Evolutionary conservation across 2,888 invertebrate genomes (phyloP).

Genomic region (Dinocampus coccinellae): DNA sequence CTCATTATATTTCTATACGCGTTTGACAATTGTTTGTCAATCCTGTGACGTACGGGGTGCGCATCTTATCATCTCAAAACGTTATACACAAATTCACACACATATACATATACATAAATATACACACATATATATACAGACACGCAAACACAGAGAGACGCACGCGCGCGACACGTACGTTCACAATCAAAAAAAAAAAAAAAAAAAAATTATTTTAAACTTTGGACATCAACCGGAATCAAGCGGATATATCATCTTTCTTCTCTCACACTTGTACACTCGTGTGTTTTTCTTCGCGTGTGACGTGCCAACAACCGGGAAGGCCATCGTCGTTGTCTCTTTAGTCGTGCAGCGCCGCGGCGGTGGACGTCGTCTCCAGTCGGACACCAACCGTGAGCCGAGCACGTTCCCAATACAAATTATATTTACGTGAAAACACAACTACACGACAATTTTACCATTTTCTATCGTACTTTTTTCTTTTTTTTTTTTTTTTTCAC

Average conservation of each 20-base stretch:
- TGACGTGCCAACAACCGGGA: slow-evolving; percentile 36
- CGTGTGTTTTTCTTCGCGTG: slow-evolving; percentile 34
- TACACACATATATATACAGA: neutral
- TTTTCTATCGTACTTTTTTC: neutral
- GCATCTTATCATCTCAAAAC: neutral
- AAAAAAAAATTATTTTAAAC: too few species aligned
- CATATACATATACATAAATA: neutral
- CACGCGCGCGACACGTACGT: too few species aligned
- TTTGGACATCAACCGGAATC: slow-evolving; percentile 27
- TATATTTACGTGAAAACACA: slow-evolving; percentile 28
- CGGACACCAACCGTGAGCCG: slow-evolving; percentile 63
- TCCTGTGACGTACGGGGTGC: neutral
- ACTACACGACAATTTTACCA: neutral
- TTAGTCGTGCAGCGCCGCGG: slow-evolving; percentile 51
- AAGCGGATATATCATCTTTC: slow-evolving; percentile 43
- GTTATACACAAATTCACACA: neutral
- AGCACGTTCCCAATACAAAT: slow-evolving; percentile 50
- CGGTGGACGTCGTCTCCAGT: slow-evolving; percentile 58
- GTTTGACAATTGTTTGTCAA: neutral
- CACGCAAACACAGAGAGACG: too few species aligned
- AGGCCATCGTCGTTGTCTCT: slow-evolving; percentile 50
- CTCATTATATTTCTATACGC: neutral
- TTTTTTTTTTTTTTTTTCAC: neutral
- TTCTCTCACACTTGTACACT: neutral
- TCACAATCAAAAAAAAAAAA: too few species aligned